phyloP scores from a whole-genome alignment of 2,888 invertebrate genomes.

The Ectemnius lituratus region DNA sequence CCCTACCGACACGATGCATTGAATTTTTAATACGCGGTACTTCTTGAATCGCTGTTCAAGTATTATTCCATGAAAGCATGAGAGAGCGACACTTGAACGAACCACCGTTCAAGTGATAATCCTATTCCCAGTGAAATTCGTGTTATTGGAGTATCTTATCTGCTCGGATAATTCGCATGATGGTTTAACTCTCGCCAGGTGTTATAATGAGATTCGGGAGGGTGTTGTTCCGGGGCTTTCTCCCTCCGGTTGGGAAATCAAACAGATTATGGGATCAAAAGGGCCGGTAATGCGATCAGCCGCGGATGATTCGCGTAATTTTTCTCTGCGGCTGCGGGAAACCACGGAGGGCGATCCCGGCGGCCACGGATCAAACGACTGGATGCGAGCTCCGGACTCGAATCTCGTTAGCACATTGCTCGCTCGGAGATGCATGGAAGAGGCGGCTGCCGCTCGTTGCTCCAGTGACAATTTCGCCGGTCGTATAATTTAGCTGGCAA shows the following conservation, averaged over 20 bases:
- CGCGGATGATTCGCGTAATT: slow-evolving; percentile 17
- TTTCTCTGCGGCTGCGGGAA: slow-evolving; percentile 1
- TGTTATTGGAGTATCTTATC: slow-evolving; percentile 2
- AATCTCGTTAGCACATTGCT: slow-evolving; percentile 21
- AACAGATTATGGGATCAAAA: slow-evolving; percentile 5
- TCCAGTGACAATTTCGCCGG: slow-evolving; percentile 23
- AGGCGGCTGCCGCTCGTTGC: slow-evolving; percentile 19
- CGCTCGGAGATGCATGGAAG: not conserved
- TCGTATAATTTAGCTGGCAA: slow-evolving; percentile 43
- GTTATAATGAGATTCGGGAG: not conserved
- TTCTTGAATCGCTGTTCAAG: too few relatives aligned
- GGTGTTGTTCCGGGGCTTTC: not conserved
- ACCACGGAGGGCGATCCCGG: not conserved
- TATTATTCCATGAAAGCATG: too few relatives aligned
- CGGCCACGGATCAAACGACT: slow-evolving; percentile 3
- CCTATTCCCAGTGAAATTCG: too few relatives aligned
- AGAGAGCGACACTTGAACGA: too few relatives aligned
- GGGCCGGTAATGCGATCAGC: not conserved
- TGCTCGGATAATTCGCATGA: not conserved
- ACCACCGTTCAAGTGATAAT: too few relatives aligned
- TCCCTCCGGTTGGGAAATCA: not conserved
- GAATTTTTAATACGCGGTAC: too few relatives aligned
- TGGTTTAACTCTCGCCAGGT: not conserved
- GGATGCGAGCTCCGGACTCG: slow-evolving; percentile 5
- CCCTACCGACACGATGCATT: too few relatives aligned